phyloP scores from a whole-genome alignment of 2,797 vertebrate species.

The Rhinophrynus dorsalis region DNA sequence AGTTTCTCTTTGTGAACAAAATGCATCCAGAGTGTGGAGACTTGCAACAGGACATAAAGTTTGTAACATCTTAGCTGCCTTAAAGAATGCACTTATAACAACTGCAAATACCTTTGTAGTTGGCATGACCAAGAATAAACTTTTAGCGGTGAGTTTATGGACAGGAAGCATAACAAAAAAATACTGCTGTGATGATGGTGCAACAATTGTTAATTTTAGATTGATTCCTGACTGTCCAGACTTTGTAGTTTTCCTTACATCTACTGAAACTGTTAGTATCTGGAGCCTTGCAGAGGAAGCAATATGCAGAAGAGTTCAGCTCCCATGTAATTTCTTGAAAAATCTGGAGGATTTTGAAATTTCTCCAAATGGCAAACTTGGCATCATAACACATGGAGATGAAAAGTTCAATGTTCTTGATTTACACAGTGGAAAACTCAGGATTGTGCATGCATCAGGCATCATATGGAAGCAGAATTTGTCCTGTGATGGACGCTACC shows the following conservation, averaged over 20 bases:
- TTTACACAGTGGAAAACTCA: slow-evolving; percentile 90
- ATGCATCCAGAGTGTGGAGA: slow-evolving; percentile 95
- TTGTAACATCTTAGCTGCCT: slow-evolving; percentile 95
- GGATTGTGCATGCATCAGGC: slow-evolving; percentile 89
- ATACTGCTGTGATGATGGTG: slow-evolving; percentile 93
- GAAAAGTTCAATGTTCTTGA: slow-evolving; percentile 96
- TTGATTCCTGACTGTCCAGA: slow-evolving; percentile 96
- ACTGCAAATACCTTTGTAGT: slow-evolving; percentile 97
- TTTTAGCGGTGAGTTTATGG: slow-evolving; percentile 96
- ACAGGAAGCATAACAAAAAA: slow-evolving; percentile 98
- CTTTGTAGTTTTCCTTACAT: slow-evolving; percentile 91
- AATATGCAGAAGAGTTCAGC: slow-evolving; percentile 88
- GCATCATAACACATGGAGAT: slow-evolving; percentile 93
- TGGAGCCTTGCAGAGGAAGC: slow-evolving; percentile 97
- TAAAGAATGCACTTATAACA: slow-evolving; percentile 94
- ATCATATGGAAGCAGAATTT: slow-evolving; percentile 93
- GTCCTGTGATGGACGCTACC: slow-evolving; percentile 93
- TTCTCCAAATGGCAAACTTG: slow-evolving; percentile 95
- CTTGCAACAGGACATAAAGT: slow-evolving; percentile 95
- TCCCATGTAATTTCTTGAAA: slow-evolving; percentile 92
- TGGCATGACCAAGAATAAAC: slow-evolving; percentile 92
- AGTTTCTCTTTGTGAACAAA: slow-evolving; percentile 96
- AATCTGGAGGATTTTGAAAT: slow-evolving; percentile 96
- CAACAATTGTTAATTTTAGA: slow-evolving; percentile 90
- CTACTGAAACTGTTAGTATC: slow-evolving; percentile 91